phyloP scores from a whole-genome alignment of 2,113 vertebrate genomes.

The Coptodon bakossiorum region DNA sequence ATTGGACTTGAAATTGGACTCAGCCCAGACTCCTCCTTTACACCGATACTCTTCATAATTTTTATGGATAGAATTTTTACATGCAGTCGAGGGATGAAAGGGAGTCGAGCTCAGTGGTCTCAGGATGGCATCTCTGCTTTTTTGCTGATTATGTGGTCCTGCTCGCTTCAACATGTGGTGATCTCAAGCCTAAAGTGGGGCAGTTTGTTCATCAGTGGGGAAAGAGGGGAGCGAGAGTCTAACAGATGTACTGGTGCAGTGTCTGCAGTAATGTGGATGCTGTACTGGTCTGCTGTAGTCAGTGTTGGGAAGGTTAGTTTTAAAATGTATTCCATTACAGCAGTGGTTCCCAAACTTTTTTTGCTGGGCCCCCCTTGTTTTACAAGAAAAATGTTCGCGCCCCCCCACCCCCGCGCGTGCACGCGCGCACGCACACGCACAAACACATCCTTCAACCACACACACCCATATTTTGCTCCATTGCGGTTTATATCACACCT shows the following conservation, averaged over 20 bases:
- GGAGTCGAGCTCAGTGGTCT: background rate
- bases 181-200: background rate
- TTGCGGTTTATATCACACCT: too few relatives aligned
- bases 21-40: background rate
- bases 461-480: too few relatives aligned
- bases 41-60: background rate
- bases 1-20: background rate
- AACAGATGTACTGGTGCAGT: background rate
- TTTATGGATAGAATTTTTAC: background rate
- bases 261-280: background rate
- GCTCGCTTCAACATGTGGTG: background rate
- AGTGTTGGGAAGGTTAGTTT: too few relatives aligned
- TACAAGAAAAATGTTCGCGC: too few relatives aligned
- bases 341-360: too few relatives aligned
- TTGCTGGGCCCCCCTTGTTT: too few relatives aligned
- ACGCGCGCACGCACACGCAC: too few relatives aligned
- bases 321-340: too few relatives aligned
- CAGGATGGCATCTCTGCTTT: background rate
- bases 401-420: too few relatives aligned
- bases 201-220: background rate
- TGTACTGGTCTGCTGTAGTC: background rate
- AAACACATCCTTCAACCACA: too few relatives aligned
- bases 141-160: background rate
- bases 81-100: background rate
- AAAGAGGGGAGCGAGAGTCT: background rate